Percentiles rank a stretch among this genome's conserved stretches.
These are phyloP conservation scores for Ceyx cyanopectus DNA, from an alignment of 2,113 vertebrate species.

Conservation along the genomic window DNA sequence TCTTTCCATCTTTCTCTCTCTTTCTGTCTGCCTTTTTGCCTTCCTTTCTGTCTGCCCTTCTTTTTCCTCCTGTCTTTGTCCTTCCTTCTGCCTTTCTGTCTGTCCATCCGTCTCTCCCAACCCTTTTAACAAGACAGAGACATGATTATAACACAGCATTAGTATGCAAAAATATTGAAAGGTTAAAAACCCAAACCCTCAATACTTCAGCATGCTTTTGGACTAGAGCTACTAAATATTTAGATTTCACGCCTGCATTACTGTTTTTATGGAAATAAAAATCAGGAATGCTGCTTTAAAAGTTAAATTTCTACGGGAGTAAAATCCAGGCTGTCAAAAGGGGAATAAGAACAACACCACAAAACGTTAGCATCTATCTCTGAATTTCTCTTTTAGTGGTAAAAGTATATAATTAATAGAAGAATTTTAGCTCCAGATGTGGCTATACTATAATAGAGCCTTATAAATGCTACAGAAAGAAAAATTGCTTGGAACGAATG, in stretches of 20 bases:
- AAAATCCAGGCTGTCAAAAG: slow-evolving; percentile 85
- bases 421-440: slow-evolving; percentile 96
- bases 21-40: not conserved
- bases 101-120: slow-evolving; percentile 4
- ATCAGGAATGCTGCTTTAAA: slow-evolving; percentile 74
- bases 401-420: slow-evolving; percentile 87
- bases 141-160: not conserved
- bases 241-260: slow-evolving; percentile 13
- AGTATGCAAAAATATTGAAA: not conserved
- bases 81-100: not conserved
- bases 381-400: slow-evolving; percentile 84
- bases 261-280: slow-evolving; percentile 40
- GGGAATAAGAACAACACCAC: slow-evolving; percentile 81
- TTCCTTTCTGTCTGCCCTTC: not conserved
- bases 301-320: slow-evolving; percentile 69
- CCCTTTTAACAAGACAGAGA: not conserved
- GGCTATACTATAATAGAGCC: slow-evolving; percentile 98
- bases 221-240: slow-evolving; percentile 18
- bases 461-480: slow-evolving; percentile 94
- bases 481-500: slow-evolving; percentile 90
- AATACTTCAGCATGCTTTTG: not conserved
- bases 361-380: slow-evolving; percentile 82
- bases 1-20: too few species aligned
- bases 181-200: not conserved
- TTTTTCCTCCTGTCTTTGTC: too few species aligned